Evolutionary conservation across 1,140 invertebrate species (phyloP).

Genomic region (Helicoverpa zea): DNA sequence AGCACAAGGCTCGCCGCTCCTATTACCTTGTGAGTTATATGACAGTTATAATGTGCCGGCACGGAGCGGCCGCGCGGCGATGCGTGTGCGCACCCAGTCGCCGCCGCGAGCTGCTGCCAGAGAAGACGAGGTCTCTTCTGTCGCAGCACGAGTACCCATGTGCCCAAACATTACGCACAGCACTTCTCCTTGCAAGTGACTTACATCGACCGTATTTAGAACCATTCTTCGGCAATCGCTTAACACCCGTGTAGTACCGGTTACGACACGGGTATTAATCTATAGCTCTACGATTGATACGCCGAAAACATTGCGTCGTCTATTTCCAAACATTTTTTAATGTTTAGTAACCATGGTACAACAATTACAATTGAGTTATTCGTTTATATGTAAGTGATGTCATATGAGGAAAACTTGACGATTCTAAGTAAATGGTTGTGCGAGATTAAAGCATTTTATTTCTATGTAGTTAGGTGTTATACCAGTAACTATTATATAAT

Average conservation of each 20-base stretch:
- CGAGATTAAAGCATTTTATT: too few relatives aligned
- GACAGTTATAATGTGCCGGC: slow-evolving; percentile 72
- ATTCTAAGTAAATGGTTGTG: too few relatives aligned
- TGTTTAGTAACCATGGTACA: not conserved
- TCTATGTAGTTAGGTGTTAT: too few relatives aligned
- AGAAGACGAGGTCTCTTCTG: not conserved
- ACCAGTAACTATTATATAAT: too few relatives aligned
- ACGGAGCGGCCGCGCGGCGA: slow-evolving; percentile 25
- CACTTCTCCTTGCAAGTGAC: not conserved
- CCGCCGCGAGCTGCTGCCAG: not conserved
- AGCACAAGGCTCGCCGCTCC: slow-evolving; percentile 80
- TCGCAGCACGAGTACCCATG: not conserved
- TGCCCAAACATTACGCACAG: not conserved
- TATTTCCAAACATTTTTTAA: not conserved
- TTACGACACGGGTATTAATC: too few relatives aligned
- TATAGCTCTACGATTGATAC: too few relatives aligned
- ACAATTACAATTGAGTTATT: not conserved
- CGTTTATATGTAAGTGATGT: not conserved
- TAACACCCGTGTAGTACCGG: too few relatives aligned
- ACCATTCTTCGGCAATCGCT: not conserved
- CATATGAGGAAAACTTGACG: not conserved
- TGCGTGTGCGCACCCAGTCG: not conserved
- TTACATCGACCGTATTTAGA: not conserved
- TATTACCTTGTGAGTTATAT: slow-evolving; percentile 81
- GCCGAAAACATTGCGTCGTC: not conserved